Base-by-base conservation (phyloP, 2,797 vertebrate genomes). In the Lacerta agilis region DNA sequence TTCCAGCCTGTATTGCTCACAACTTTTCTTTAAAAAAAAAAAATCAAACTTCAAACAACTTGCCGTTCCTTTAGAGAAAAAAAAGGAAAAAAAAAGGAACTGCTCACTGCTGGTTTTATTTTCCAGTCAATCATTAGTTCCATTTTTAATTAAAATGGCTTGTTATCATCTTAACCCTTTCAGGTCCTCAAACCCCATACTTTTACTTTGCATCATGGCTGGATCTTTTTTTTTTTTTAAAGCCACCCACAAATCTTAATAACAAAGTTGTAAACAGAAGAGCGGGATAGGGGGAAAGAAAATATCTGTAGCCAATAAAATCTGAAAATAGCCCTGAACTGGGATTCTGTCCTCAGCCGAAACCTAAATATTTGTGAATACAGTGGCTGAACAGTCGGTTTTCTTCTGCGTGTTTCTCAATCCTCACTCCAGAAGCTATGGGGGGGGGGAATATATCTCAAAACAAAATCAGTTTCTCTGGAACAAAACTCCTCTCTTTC, bases 331-430 rank as follows among this genome's bases (percentile, higher is more conserved):
- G 95, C 95, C 89, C 89, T 88, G 89, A 87, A 95, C 91, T 93
- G 86, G 45, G 82, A 95, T 94, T 96, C 94, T 96, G 95, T 96
- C 94, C 94, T 95, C 94, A 92, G 91, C 92, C 89, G 91, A 94
- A 96, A 95, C 92, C 94, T 96, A 96, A 95, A 96, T 96, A 96
- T 96, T 96, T 96, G 95, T 94, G 91, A 95, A 85, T 77, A 76
- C 27, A 33, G 82, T 36, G 64, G 92, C 94, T 17, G 94, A 94
- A 92, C 94, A 95, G 82, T 82, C 11, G 41, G 61, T 87, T 87
- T 87, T 85, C 71, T 41, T 33, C 61, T 43, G 67, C 25, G 7
- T 18, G 25, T 67, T 45, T 45, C 86, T 67, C 78, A 69, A 8
- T 55, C 86, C 45, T 80, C 45, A 18, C 61, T 87, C 81, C 38